A percentile compares a stretch with the other conserved stretches of the same genome.
These are phyloP conservation scores for Dendropsophus ebraccatus DNA, from an alignment of 2,113 vertebrate species.

Conservation along the genomic window DNA sequence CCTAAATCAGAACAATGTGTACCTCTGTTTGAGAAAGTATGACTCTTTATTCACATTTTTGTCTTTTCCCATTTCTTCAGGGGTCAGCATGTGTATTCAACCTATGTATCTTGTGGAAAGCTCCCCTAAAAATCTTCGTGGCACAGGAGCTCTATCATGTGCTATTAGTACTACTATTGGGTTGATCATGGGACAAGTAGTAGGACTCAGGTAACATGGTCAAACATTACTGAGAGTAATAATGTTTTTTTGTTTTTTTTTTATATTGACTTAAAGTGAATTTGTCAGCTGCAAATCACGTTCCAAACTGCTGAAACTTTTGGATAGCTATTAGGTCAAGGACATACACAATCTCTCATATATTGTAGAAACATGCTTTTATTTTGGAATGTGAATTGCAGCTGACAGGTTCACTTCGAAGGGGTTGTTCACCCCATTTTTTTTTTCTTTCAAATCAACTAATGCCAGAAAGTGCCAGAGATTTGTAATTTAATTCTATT, in stretches of 20 bases:
- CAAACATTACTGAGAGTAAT: background rate
- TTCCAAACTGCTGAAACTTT: no score
- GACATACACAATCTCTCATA: no score
- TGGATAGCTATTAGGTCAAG: no score
- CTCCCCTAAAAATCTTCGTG: conserved; percentile 84
- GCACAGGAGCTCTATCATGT: conserved; percentile 81
- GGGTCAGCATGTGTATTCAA: conserved; percentile 91
- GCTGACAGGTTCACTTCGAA: no score
- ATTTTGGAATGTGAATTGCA: no score
- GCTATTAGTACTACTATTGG: conserved; percentile 86
- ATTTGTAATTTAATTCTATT: no score
- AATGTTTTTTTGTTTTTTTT: background rate
- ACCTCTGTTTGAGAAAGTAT: background rate
- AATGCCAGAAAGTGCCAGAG: no score
- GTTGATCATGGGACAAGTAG: conserved; percentile 83
- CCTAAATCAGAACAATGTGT: no score
- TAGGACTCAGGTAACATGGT: conserved; percentile 80
- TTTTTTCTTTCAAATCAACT: no score
- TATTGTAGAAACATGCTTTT: no score
- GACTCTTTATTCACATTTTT: background rate
- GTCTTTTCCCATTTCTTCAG: conserved; percentile 66
- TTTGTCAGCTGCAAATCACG: no score
- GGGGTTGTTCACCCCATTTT: no score
- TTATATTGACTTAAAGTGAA: background rate
- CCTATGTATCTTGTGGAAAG: conserved; percentile 94